A percentile compares a stretch with the other conserved stretches of the same genome.
Evolutionary conservation across 2,888 invertebrate genomes (phyloP).

Genomic region (Patella depressa): DNA sequence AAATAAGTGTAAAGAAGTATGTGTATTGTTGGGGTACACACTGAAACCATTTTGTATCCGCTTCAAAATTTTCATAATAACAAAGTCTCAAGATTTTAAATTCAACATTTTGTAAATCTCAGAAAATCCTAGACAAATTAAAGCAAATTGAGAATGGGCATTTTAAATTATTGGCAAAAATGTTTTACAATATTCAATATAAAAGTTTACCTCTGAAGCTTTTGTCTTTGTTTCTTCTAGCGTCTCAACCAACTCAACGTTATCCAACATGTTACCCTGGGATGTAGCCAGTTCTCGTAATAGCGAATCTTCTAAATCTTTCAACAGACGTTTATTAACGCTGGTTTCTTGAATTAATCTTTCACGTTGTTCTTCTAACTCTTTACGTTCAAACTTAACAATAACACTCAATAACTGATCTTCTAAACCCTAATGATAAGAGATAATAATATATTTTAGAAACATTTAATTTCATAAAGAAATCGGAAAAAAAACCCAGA

Average conservation of each 20-base stretch:
- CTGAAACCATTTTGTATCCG: not conserved
- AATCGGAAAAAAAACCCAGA: not conserved
- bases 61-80: no score
- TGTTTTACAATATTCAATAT: no score
- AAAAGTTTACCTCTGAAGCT: slow-evolving; percentile 80
- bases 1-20: no score
- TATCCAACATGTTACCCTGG: slow-evolving; percentile 93
- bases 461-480: not conserved
- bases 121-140: no score
- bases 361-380: slow-evolving; percentile 90
- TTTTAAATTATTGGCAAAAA: no score
- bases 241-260: slow-evolving; percentile 86
- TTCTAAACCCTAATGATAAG: slow-evolving; percentile 81
- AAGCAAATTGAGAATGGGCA: no score
- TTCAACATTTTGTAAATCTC: no score
- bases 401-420: slow-evolving; percentile 92
- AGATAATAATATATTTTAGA: not conserved
- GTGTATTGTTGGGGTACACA: not conserved
- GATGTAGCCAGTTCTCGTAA: slow-evolving; percentile 87
- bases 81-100: no score
- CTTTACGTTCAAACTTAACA: slow-evolving; percentile 87
- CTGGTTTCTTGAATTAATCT: slow-evolving; percentile 85
- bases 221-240: slow-evolving; percentile 91
- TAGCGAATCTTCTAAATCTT: slow-evolving; percentile 87
- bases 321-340: slow-evolving; percentile 86